A percentile compares a stretch with the other conserved stretches of the same genome.
phyloP scores from a whole-genome alignment of 1,140 invertebrate genomes.

The Pseudoatta argentina region DNA sequence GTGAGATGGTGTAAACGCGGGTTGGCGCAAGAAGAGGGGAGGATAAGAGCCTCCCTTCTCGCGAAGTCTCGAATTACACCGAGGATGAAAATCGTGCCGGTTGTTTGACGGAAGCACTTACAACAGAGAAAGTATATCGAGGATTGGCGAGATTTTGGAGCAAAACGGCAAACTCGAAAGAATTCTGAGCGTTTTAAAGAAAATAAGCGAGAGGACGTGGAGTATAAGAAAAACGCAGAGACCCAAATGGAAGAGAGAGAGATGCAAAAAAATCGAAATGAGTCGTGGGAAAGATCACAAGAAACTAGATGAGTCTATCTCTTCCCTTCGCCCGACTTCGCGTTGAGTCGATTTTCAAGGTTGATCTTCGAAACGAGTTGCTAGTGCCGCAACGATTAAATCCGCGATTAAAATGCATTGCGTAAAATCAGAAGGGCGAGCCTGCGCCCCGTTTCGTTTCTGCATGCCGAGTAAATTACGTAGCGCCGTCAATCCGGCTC shows the following conservation, averaged over 20 bases:
- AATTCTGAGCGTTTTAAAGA: neutral
- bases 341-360: conserved; percentile 31
- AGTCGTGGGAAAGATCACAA: neutral
- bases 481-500: conserved; percentile 65
- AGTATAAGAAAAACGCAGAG: neutral
- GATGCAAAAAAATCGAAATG: neutral
- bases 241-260: neutral
- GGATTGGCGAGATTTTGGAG: conserved; percentile 24
- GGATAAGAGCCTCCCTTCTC: neutral
- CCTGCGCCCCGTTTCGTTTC: conserved; percentile 10
- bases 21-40: conserved; percentile 24
- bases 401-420: conserved; percentile 77
- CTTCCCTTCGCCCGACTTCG: conserved; percentile 12
- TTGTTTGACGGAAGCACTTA: conserved; percentile 41
- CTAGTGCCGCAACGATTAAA: conserved; percentile 70
- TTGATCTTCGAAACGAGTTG: conserved; percentile 64
- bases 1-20: neutral
- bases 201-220: neutral
- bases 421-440: conserved; percentile 69
- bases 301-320: neutral
- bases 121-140: conserved; percentile 4
- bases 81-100: conserved; percentile 44
- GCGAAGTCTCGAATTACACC: conserved; percentile 46
- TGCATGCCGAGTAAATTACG: conserved; percentile 52
- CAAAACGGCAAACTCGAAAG: neutral